Base-by-base conservation (phyloP, 2,113 vertebrate species). In the Clarias macrocephalus region DNA sequence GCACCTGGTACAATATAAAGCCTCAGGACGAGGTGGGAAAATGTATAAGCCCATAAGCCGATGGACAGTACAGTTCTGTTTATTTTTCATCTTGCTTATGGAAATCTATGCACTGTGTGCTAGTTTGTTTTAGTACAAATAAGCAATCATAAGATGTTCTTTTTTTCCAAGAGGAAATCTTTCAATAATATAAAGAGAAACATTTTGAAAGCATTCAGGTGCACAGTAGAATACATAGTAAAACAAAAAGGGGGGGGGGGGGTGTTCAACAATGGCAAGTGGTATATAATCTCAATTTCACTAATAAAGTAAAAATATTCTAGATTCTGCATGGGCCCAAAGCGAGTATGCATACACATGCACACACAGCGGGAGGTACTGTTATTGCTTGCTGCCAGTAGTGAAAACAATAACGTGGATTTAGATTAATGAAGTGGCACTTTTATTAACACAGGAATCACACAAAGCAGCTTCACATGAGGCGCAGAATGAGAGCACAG, bases 21-120 rank as follows among this genome's bases (percentile, higher is more conserved):
- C 3, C 57, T 12, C 16, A 23, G 73, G 25, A 85, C 65, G 73
- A 77, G 28, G 54, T 59, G 23, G 66, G 77, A 83, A 83, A n/a
- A 23, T 72, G 30, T 80, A 73, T 2, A 84, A 83, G 16, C 18
- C 16, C 8, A 19, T 63, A 42, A 83, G 37, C 28, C 66, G 21
- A 70, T 70, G 52, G 70, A 62, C 83, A 89, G 91, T 94, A 95
- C 93, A 94, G 94, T 93, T 87, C 63, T 92, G 92, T 95, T 95
- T 94, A 94, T 92, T 88, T 89, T 86, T 83, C 82, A 89, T 88
- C 92, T 94, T 94, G 33, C 70, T 10, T 23, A 42, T 75, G 72
- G 10, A 52, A 82, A 63, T 48, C 33, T 28, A 82, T 18, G 9
- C 60, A n/a, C n/a, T n/a, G n/a, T n/a, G n/a, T n/a, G n/a, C n/a